These are phyloP conservation scores for Drosophila ironensis DNA, from an alignment of 1,140 invertebrate species.

Conservation along the genomic window DNA sequence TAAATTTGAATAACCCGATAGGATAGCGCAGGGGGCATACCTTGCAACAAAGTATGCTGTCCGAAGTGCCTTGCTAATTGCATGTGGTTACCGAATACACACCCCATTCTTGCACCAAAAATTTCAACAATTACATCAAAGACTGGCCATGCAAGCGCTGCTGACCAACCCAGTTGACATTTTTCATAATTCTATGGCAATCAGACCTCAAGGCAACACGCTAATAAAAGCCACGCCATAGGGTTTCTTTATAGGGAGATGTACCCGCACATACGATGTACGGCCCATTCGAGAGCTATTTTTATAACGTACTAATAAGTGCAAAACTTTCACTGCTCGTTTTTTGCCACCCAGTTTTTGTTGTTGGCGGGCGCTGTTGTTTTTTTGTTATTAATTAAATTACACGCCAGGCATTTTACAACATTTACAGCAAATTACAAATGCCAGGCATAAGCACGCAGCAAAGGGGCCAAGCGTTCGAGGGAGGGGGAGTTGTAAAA, in stretches of 20 bases:
- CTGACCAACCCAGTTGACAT: constrained; percentile 44
- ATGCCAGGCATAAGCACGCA: constrained; percentile 41
- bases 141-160: constrained; percentile 20
- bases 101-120: constrained; percentile 32
- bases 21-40: too few species aligned
- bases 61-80: background rate
- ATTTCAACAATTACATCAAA: constrained; percentile 22
- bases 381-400: constrained; percentile 76
- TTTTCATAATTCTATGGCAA: constrained; percentile 40
- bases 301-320: constrained; percentile 80
- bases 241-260: background rate
- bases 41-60: background rate
- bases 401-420: constrained; percentile 78
- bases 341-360: constrained; percentile 56
- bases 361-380: constrained; percentile 2
- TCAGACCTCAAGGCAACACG: constrained; percentile 43
- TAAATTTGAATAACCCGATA: too few species aligned
- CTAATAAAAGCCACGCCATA: constrained; percentile 64
- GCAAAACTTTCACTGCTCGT: constrained; percentile 78
- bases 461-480: background rate
- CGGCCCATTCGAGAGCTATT: constrained; percentile 51
- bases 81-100: constrained; percentile 1
- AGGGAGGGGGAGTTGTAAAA: constrained; percentile 23
- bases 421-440: constrained; percentile 78
- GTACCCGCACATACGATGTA: too few species aligned